phyloP scores from a whole-genome alignment of 2,797 vertebrate genomes.

The Pipistrellus pygmaeus region DNA sequence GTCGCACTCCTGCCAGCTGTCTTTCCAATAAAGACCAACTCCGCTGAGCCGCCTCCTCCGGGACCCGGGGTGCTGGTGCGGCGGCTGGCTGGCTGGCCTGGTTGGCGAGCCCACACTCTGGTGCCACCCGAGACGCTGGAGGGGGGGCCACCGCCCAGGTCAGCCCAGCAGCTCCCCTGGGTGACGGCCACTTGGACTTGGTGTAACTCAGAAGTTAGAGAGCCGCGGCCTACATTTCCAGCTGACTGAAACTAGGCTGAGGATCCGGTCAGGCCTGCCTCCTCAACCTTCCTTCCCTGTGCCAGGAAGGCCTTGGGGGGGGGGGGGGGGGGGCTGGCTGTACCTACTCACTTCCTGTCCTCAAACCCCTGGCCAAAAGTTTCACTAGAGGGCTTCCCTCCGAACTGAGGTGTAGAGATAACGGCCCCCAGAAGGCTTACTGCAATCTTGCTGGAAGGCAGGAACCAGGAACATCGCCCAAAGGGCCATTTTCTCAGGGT shows the following conservation, averaged over 20 bases:
- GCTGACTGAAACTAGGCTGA: neutral
- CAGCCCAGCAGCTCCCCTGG: neutral
- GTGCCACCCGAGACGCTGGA: neutral
- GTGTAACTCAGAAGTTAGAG: constrained; percentile 40
- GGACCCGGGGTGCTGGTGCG: neutral
- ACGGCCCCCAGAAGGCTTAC: neutral
- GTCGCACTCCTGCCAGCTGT: neutral
- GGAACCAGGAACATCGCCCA: neutral
- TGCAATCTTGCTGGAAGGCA: neutral
- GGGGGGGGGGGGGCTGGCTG: too few relatives aligned
- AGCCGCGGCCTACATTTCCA: constrained; percentile 8
- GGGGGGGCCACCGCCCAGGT: neutral
- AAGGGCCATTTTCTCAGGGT: neutral
- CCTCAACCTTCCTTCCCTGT: neutral
- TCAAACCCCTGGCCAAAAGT: neutral
- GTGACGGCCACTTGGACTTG: neutral
- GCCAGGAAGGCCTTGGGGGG: too few relatives aligned
- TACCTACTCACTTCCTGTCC: neutral
- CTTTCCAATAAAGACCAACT: neutral
- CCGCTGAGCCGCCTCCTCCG: neutral
- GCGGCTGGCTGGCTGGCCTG: neutral
- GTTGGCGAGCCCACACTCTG: neutral
- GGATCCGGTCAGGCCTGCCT: neutral
- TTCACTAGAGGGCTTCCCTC: neutral
- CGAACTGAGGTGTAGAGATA: neutral